Conservation (phyloP, 2,888 invertebrate genomes). For the Megalurothrips usitatus region DNA sequence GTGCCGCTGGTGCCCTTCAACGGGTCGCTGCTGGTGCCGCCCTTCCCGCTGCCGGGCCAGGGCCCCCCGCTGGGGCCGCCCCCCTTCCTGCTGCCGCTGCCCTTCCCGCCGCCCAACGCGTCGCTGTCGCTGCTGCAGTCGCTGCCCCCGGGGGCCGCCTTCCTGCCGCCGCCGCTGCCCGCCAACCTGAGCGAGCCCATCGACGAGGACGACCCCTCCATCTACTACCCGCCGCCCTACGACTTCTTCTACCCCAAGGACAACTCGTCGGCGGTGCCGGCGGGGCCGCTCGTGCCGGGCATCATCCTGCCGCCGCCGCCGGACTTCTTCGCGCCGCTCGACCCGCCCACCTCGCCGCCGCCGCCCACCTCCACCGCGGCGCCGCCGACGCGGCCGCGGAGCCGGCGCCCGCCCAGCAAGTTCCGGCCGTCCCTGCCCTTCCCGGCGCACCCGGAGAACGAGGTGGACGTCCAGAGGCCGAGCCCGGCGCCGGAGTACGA, state of each 20-base stretch:
- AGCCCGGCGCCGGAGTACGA: constrained; percentile 41
- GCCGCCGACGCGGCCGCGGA: constrained; percentile 46
- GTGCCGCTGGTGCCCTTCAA: constrained; percentile 47
- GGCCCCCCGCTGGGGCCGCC: constrained; percentile 45
- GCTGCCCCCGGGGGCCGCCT: constrained; percentile 54
- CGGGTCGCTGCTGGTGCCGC: constrained; percentile 46
- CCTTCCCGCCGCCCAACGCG: constrained; percentile 49
- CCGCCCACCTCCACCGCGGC: constrained; percentile 42
- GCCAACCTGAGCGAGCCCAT: constrained; percentile 67
- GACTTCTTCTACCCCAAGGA: constrained; percentile 78
- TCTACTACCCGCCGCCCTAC: constrained; percentile 88
- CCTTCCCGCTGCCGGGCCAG: constrained; percentile 46
- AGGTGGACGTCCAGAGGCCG: constrained; percentile 27
- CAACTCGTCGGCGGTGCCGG: constrained; percentile 69
- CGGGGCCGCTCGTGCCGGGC: constrained; percentile 82
- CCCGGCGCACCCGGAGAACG: constrained; percentile 34
- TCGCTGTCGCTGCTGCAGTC: constrained; percentile 42
- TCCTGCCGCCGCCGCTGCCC: constrained; percentile 48
- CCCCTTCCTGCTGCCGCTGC: constrained; percentile 36
- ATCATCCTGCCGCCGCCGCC: constrained; percentile 85
- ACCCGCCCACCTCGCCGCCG: constrained; percentile 49
- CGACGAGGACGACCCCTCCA: constrained; percentile 87
- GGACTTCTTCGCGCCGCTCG: constrained; percentile 73
- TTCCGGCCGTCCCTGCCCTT: constrained; percentile 15
- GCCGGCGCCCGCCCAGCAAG: constrained; percentile 11